These are phyloP conservation scores for Speoplatyrhinus poulsoni DNA, from an alignment of 2,113 vertebrate genomes.

Conservation along the genomic window DNA sequence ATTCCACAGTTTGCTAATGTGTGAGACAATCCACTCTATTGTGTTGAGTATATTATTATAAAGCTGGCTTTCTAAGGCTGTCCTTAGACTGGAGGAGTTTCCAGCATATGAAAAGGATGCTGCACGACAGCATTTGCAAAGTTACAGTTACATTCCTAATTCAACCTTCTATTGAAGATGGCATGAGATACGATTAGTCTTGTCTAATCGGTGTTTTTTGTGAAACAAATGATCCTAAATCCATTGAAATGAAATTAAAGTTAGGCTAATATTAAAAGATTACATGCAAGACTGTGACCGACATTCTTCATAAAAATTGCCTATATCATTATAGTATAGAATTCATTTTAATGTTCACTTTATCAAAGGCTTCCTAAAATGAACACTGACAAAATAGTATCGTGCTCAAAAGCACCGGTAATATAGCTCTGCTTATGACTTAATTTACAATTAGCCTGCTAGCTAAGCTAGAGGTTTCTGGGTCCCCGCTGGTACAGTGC, in stretches of 20 bases:
- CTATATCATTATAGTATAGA: too few relatives aligned
- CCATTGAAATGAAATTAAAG: not conserved
- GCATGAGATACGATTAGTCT: conserved; percentile 4
- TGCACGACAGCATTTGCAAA: conserved; percentile 68
- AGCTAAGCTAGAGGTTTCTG: conserved; percentile 64
- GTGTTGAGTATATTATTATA: not conserved
- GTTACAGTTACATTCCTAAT: conserved; percentile 68
- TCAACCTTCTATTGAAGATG: conserved; percentile 7
- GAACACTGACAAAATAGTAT: conserved; percentile 3
- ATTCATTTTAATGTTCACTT: not conserved
- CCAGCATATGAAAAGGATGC: conserved; percentile 17
- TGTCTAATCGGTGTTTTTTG: not conserved
- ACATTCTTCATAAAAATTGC: too few relatives aligned
- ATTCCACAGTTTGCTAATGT: not conserved
- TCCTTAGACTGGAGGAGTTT: conserved; percentile 49
- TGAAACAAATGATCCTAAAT: not conserved
- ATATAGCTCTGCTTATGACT: conserved; percentile 66
- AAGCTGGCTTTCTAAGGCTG: conserved; percentile 46
- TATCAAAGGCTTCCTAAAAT: not conserved
- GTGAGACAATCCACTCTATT: not conserved
- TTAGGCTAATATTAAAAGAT: too few relatives aligned
- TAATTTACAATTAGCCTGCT: conserved; percentile 71
- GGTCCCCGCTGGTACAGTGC: conserved; percentile 59
- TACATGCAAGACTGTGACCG: too few relatives aligned
- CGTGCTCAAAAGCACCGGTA: conserved; percentile 45